A percentile compares a stretch with the other conserved stretches of the same genome.
These are phyloP conservation scores for Proteles cristata DNA, from an alignment of 2,113 vertebrate genomes.

Conservation along the genomic window DNA sequence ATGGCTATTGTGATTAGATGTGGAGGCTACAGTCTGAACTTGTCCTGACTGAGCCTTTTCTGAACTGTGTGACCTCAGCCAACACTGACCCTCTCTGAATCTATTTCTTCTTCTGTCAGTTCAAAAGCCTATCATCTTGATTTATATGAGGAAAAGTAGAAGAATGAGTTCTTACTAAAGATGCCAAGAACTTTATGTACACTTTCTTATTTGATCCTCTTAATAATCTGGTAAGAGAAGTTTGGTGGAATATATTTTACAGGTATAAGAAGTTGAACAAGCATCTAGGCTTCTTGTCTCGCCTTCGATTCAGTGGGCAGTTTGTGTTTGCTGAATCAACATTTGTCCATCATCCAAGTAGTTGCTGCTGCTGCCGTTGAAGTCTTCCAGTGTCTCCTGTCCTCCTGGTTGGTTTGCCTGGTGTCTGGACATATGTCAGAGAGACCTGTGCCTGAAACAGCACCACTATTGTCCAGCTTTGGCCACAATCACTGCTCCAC, in stretches of 20 bases:
- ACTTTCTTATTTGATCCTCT: not conserved
- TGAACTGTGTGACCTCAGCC: not conserved
- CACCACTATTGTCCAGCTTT: not conserved
- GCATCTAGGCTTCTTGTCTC: not conserved
- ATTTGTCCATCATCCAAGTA: not conserved
- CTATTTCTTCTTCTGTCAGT: not conserved
- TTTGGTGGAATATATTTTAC: slow-evolving; percentile 30
- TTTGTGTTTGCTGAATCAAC: not conserved
- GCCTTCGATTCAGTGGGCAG: not conserved
- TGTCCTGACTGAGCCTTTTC: not conserved
- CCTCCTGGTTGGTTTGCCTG: not conserved
- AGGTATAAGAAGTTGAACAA: not conserved
- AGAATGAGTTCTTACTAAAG: not conserved
- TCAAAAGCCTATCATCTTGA: not conserved
- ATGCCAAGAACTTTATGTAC: not conserved
- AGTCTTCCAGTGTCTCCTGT: not conserved
- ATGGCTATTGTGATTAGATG: not conserved
- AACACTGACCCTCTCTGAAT: not conserved
- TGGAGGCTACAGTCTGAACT: not conserved
- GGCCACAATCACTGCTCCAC: not conserved
- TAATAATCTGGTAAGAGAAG: not conserved
- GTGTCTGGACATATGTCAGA: not conserved
- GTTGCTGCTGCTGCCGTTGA: not conserved
- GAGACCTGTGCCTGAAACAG: not conserved
- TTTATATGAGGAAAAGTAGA: not conserved